These are phyloP conservation scores for Lamproptera curius DNA, from an alignment of 2,888 invertebrate genomes.

Conservation along the genomic window DNA sequence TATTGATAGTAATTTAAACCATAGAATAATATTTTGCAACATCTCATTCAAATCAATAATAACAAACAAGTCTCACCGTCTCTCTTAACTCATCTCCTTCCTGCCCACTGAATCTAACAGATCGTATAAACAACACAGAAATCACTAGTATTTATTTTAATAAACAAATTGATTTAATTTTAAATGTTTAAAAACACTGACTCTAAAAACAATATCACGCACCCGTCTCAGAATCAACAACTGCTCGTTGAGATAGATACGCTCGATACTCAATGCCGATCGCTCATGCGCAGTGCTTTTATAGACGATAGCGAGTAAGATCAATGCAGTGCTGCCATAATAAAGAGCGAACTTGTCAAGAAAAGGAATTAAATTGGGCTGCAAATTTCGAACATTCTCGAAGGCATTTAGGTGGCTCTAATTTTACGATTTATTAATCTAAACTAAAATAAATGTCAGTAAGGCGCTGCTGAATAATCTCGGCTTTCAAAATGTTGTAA, in stretches of 20 bases:
- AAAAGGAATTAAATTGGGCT: too few relatives aligned
- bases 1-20: too few relatives aligned
- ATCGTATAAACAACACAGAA: neutral
- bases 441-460: too few relatives aligned
- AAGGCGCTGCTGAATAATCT: too few relatives aligned
- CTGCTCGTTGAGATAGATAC: neutral
- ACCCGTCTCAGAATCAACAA: neutral
- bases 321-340: neutral
- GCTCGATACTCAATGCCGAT: neutral
- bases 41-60: conserved; percentile 3
- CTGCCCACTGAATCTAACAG: neutral
- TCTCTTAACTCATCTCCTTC: conserved; percentile 3
- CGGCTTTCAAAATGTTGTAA: too few relatives aligned
- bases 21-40: conserved; percentile 1
- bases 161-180: neutral
- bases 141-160: neutral
- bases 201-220: neutral
- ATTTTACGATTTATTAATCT: too few relatives aligned
- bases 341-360: too few relatives aligned
- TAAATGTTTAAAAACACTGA: neutral
- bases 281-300: neutral
- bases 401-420: too few relatives aligned
- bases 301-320: neutral
- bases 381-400: too few relatives aligned
- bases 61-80: conserved; percentile 6